A percentile compares a stretch with the other conserved stretches of the same genome.
Conservation (phyloP, 2,797 vertebrate species). For the Cheracebus regulus region DNA sequence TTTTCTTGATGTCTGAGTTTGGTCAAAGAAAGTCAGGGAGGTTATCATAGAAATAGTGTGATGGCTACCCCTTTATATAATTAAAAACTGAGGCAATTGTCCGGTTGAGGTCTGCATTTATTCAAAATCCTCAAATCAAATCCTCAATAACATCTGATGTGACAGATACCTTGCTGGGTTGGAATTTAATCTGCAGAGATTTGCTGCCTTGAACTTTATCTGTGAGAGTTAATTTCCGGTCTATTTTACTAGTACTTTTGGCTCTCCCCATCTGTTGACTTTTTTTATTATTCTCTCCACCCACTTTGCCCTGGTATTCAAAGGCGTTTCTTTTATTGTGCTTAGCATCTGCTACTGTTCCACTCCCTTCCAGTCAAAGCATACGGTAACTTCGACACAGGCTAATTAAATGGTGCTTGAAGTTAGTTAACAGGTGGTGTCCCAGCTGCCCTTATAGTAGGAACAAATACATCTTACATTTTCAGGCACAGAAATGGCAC, state of each 20-base stretch:
- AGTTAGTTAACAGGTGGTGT: slow-evolving; percentile 89
- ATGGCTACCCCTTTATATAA: not conserved
- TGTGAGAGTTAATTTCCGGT: not conserved
- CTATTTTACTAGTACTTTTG: slow-evolving; percentile 32
- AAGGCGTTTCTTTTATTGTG: slow-evolving; percentile 45
- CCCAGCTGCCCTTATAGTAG: slow-evolving; percentile 84
- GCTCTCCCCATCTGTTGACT: not conserved
- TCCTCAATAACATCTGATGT: not conserved
- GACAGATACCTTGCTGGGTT: not conserved
- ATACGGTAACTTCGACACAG: slow-evolving; percentile 74
- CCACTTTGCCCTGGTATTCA: slow-evolving; percentile 66
- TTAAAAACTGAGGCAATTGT: slow-evolving; percentile 32
- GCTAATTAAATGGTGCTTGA: slow-evolving; percentile 86
- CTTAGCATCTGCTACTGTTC: slow-evolving; percentile 69
- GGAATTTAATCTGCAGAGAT: slow-evolving; percentile 41
- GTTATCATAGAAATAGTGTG: not conserved
- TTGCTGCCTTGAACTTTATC: not conserved
- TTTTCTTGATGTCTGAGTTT: slow-evolving; percentile 1
- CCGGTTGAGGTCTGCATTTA: not conserved
- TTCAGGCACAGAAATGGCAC: not conserved
- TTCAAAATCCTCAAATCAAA: slow-evolving; percentile 17
- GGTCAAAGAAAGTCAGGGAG: not conserved
- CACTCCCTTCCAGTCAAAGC: slow-evolving; percentile 67
- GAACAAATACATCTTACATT: slow-evolving; percentile 70
- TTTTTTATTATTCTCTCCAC: slow-evolving; percentile 57